phyloP scores from a whole-genome alignment of 2,888 invertebrate species.

The Sinelater perroti region DNA sequence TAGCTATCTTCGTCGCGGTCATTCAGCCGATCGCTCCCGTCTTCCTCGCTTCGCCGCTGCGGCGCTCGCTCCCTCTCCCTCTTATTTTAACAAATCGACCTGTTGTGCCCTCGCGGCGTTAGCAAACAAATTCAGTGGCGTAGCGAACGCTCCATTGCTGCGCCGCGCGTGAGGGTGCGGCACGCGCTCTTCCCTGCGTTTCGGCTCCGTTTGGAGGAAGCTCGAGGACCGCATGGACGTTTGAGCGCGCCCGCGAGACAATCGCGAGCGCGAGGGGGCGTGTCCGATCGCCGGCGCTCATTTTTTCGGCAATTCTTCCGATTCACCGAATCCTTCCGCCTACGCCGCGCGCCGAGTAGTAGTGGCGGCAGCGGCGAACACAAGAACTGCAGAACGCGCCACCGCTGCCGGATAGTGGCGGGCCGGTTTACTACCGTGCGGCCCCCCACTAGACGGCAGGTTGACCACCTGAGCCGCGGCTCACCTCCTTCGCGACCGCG shows the following conservation, averaged over 20 bases:
- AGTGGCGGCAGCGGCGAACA: conserved; percentile 42
- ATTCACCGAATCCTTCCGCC: conserved; percentile 31
- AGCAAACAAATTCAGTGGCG: conserved; percentile 11
- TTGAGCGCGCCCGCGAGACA: no score
- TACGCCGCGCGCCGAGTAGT: conserved; percentile 21
- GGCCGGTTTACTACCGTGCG: conserved; percentile 53
- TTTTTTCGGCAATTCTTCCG: no score
- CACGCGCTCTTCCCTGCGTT: no score
- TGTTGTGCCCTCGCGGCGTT: not conserved
- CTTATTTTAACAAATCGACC: conserved; percentile 17
- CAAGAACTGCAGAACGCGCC: conserved; percentile 58
- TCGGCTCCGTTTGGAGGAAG: no score
- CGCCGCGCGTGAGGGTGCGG: no score
- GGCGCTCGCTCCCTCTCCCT: conserved; percentile 4
- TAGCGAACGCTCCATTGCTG: no score
- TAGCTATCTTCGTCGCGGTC: conserved; percentile 18
- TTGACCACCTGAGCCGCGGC: conserved; percentile 49
- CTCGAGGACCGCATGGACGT: no score
- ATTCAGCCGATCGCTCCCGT: conserved; percentile 11
- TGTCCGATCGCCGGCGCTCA: no score
- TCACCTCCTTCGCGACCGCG: conserved; percentile 32
- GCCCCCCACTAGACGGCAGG: conserved; percentile 47
- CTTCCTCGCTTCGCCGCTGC: conserved; percentile 18
- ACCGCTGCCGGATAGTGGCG: conserved; percentile 57
- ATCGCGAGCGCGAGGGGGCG: no score